phyloP scores from a whole-genome alignment of 2,113 vertebrate genomes.

The Cyanocitta stelleri region DNA sequence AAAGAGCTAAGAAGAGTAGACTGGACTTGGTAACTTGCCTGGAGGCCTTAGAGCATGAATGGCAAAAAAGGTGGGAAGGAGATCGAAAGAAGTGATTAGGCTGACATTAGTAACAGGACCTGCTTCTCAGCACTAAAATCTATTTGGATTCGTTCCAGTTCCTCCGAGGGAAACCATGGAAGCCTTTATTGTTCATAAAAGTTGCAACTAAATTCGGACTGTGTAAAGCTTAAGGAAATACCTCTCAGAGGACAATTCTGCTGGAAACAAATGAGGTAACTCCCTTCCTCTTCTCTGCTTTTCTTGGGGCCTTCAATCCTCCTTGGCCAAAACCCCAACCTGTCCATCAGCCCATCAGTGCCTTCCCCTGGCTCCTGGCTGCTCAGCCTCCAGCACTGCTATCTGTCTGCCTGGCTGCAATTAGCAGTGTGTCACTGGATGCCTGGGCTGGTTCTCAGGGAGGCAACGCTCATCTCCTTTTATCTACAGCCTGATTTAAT shows the following conservation, averaged over 20 bases:
- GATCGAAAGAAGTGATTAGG: background rate
- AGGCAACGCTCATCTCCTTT: background rate
- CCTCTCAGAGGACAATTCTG: slow-evolving; percentile 28
- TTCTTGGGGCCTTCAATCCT: background rate
- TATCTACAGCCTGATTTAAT: background rate
- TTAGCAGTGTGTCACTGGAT: background rate
- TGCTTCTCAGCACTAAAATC: slow-evolving; percentile 16
- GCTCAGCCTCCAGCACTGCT: background rate
- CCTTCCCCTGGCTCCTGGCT: background rate
- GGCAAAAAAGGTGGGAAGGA: background rate
- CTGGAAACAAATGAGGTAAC: slow-evolving; percentile 26
- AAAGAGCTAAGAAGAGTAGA: background rate
- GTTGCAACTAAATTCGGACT: background rate
- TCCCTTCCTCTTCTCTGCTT: slow-evolving; percentile 39
- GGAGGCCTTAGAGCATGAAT: background rate
- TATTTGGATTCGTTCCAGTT: slow-evolving; percentile 11
- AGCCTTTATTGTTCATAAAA: slow-evolving; percentile 47
- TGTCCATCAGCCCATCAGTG: background rate
- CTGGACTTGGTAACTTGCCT: background rate
- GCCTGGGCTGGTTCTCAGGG: background rate
- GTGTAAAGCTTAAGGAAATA: slow-evolving; percentile 18
- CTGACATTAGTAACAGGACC: slow-evolving; percentile 23
- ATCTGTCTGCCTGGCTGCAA: background rate
- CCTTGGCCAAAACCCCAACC: background rate
- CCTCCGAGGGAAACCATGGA: slow-evolving; percentile 16